phyloP scores from a whole-genome alignment of 1,140 invertebrate species.

The Polypedilum pembai region DNA sequence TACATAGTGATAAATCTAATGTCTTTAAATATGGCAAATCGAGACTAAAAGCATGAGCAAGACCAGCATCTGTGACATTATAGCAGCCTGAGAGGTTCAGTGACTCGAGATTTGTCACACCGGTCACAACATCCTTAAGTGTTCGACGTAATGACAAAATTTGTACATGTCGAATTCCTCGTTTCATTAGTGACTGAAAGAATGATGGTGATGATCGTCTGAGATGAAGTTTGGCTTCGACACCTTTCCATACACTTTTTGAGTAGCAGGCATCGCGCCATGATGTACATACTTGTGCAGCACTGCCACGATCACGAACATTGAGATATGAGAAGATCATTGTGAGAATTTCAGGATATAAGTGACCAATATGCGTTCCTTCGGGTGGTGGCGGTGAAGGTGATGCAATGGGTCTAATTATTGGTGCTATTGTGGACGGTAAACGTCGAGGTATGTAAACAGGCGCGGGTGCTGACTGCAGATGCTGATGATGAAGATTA shows the following conservation, averaged over 20 bases:
- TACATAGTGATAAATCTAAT: conserved; percentile 85
- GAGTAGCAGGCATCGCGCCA: conserved; percentile 90
- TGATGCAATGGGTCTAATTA: conserved; percentile 39
- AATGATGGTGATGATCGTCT: conserved; percentile 72
- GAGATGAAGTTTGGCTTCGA: conserved; percentile 83
- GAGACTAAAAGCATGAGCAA: conserved; percentile 69
- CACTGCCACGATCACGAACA: conserved; percentile 78
- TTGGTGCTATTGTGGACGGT: conserved; percentile 51
- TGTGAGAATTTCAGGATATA: conserved; percentile 87
- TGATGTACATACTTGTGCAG: conserved; percentile 78
- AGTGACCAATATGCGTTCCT: conserved; percentile 72
- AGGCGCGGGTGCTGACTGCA: conserved; percentile 42
- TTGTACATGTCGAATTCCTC: conserved; percentile 83
- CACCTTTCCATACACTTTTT: conserved; percentile 85
- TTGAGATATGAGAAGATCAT: conserved; percentile 86
- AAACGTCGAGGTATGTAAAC: conserved; percentile 39
- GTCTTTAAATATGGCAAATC: conserved; percentile 65
- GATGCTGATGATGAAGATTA: conserved; percentile 50
- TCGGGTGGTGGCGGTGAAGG: conserved; percentile 42
- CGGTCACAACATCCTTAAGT: conserved; percentile 77
- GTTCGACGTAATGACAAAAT: conserved; percentile 76
- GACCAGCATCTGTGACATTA: conserved; percentile 74
- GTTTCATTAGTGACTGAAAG: conserved; percentile 73
- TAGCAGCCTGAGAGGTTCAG: conserved; percentile 89
- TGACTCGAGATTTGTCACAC: conserved; percentile 77